These are phyloP conservation scores for Numenius arquata DNA, from an alignment of 2,113 vertebrate species.

Conservation along the genomic window DNA sequence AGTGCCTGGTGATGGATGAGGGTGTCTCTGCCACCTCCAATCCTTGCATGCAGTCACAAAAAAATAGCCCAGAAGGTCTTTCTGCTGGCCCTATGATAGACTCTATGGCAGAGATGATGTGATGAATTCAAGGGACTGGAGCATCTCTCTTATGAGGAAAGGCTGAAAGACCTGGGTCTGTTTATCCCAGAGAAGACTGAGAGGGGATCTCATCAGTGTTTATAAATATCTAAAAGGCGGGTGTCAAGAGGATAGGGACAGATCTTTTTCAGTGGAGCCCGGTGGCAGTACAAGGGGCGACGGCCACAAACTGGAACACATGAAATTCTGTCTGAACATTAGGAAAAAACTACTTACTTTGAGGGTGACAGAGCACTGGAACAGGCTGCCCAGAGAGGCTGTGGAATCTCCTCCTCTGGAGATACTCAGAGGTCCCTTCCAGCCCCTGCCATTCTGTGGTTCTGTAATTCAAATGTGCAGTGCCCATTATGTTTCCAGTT, in stretches of 20 bases:
- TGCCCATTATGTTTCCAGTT: not conserved
- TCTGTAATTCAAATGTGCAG: not conserved
- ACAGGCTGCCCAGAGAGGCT: not conserved
- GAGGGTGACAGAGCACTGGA: not conserved
- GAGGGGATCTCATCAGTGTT: not conserved
- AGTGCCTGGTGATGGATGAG: not conserved
- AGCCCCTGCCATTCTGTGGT: not conserved
- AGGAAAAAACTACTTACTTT: not conserved
- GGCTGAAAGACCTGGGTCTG: not conserved
- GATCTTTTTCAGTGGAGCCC: not conserved
- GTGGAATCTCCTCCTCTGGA: not conserved
- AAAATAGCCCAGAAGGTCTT: not conserved
- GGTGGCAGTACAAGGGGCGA: not conserved
- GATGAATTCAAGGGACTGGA: not conserved
- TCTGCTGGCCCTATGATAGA: fast-evolving
- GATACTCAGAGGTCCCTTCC: not conserved
- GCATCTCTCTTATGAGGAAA: not conserved
- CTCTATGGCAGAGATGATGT: not conserved
- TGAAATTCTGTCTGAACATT: not conserved
- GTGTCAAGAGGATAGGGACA: not conserved
- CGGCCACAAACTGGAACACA: not conserved
- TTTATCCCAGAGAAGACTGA: not conserved
- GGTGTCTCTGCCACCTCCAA: not conserved
- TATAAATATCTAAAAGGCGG: not conserved
- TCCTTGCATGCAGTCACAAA: not conserved